Conservation (phyloP, 2,113 vertebrate genomes). For the Cynopterus brachyotis region DNA sequence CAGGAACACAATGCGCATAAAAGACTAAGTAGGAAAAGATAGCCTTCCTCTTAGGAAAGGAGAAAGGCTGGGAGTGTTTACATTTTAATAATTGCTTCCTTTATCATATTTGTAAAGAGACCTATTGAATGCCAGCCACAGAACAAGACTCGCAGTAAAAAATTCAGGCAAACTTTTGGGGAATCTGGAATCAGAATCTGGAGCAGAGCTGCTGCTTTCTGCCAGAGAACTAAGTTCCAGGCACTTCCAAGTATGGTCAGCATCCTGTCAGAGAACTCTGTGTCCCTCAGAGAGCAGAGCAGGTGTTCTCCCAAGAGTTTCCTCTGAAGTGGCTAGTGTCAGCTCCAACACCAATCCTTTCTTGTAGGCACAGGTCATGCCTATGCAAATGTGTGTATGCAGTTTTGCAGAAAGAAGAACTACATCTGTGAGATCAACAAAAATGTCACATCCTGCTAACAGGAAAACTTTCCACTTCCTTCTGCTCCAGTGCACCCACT, state of each 20-base stretch:
- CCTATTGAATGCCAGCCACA: background rate
- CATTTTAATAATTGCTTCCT: background rate
- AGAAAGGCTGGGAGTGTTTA: background rate
- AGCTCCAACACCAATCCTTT: background rate
- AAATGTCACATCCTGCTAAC: background rate
- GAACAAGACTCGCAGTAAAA: background rate
- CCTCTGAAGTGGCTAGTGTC: background rate
- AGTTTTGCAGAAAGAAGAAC: constrained; percentile 38
- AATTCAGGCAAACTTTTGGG: background rate
- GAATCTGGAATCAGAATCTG: background rate
- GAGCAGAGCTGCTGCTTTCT: background rate
- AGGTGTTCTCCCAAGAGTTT: constrained; percentile 37
- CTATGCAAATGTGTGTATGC: background rate
- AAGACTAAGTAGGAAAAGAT: background rate
- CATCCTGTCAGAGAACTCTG: background rate
- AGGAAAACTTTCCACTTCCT: background rate
- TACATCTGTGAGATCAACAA: background rate
- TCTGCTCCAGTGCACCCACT: background rate
- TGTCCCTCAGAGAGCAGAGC: background rate
- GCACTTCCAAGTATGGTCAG: background rate
- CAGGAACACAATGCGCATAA: background rate
- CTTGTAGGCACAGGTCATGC: background rate
- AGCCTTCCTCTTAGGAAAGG: background rate
- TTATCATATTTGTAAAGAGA: background rate
- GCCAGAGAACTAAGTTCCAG: background rate